A percentile compares a stretch with the other conserved stretches of the same genome.
Evolutionary conservation across 2,797 vertebrate species (phyloP).

Genomic region (Micromesistius poutassou): DNA sequence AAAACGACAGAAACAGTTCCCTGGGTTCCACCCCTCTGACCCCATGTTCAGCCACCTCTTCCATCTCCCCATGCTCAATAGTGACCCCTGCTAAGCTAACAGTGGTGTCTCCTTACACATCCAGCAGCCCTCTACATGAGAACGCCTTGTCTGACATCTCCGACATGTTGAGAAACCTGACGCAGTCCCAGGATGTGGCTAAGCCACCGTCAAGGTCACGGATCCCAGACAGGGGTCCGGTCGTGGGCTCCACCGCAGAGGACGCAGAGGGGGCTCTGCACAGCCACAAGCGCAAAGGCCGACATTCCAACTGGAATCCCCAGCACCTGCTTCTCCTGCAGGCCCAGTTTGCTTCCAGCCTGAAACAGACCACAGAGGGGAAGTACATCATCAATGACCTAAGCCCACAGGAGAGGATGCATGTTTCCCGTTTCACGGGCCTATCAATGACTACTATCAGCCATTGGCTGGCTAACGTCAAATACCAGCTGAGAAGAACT

Average conservation of each 20-base stretch:
- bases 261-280: slow-evolving; percentile 84
- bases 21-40: slow-evolving; percentile 84
- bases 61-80: slow-evolving; percentile 84
- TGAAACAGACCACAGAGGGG: slow-evolving; percentile 90
- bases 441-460: slow-evolving; percentile 99
- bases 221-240: slow-evolving; percentile 84
- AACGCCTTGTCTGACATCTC: slow-evolving; percentile 98
- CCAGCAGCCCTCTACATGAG: slow-evolving; percentile 92
- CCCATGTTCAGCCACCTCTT: slow-evolving; percentile 82
- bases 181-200: slow-evolving; percentile 84
- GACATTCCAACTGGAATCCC: slow-evolving; percentile 99
- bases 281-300: slow-evolving; percentile 94
- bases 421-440: slow-evolving; percentile 94
- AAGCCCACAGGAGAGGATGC: slow-evolving; percentile 96
- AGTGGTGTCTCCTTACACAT: slow-evolving; percentile 88
- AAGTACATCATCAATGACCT: slow-evolving; percentile 97
- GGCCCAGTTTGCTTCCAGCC: slow-evolving; percentile 95
- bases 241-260: slow-evolving; percentile 81
- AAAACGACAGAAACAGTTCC: slow-evolving; percentile 85
- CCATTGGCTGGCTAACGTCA: slow-evolving; percentile 99
- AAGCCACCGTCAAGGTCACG: slow-evolving; percentile 86
- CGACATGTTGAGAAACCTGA: slow-evolving; percentile 98
- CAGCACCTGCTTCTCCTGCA: slow-evolving; percentile 97
- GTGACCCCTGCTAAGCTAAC: slow-evolving; percentile 82
- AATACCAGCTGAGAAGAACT: slow-evolving; percentile 98